These are phyloP conservation scores for Xylota segnis DNA, from an alignment of 2,888 invertebrate genomes.

Conservation along the genomic window DNA sequence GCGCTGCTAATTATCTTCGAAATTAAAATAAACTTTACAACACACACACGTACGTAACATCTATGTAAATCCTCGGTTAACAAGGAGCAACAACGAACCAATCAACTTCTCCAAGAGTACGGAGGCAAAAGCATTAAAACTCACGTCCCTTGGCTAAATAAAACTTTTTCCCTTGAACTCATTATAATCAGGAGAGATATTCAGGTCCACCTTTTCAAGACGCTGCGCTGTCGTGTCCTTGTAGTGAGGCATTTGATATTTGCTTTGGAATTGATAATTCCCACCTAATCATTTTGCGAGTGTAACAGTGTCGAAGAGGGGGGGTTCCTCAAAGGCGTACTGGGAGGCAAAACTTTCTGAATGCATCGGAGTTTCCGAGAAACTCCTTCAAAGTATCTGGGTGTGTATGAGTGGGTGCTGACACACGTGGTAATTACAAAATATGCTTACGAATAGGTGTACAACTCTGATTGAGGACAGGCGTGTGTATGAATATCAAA, in stretches of 20 bases:
- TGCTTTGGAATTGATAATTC: slow-evolving; percentile 22
- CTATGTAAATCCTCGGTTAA: neutral
- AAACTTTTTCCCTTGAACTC: slow-evolving; percentile 23
- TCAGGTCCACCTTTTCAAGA: neutral
- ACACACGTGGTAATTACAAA: slow-evolving; percentile 17
- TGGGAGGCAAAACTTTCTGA: slow-evolving; percentile 6
- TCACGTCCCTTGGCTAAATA: slow-evolving; percentile 15
- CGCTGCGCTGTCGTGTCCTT: neutral
- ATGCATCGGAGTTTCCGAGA: slow-evolving; percentile 4
- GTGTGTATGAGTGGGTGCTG: neutral
- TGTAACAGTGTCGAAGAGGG: neutral
- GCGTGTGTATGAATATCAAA: slow-evolving; percentile 2
- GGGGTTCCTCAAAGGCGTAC: slow-evolving; percentile 7
- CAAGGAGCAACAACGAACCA: neutral
- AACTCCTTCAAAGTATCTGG: neutral
- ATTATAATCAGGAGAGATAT: slow-evolving; percentile 6
- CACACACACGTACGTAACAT: no score
- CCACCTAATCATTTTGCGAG: slow-evolving; percentile 16
- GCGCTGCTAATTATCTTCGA: neutral
- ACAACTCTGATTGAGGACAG: slow-evolving; percentile 3
- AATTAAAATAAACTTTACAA: neutral
- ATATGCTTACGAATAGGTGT: slow-evolving; percentile 3
- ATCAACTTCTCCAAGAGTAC: neutral
- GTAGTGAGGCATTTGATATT: neutral
- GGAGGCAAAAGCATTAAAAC: neutral